Evolutionary conservation across 2,888 invertebrate genomes (phyloP), one percentile per base, ranked within the genome.

Genomic region (Amorpha juglandis): DNA sequence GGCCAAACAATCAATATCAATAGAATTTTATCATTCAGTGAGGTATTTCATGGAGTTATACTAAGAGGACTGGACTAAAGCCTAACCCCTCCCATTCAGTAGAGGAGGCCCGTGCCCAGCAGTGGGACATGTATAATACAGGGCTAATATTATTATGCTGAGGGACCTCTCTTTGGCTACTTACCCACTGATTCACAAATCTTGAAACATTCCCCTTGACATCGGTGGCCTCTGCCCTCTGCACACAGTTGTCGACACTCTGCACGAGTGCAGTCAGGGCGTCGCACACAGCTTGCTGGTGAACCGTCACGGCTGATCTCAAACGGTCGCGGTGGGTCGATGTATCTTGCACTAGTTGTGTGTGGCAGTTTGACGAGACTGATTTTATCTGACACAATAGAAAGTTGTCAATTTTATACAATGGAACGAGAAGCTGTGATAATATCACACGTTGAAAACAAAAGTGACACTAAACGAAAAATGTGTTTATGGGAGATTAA

Each of bases 181-280:
- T 80, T 19, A 89, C 90, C 90, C 90, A 89, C 45, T 83, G 77
- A 16, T 82, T 70, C 1, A 86, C 77, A 42, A 82, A 81, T 0
- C 53, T 68, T 0, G 70, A 74, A 0, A 89, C 76, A 0, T 78
- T 76, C 0, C 75, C 75, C 0, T 72, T 74, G 0, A 78, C 73
- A 6, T 80, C 77, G 0, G 71, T 68, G 0, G 16, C 71, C 0
- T 38, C 70, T 0, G 76, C 82, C 0, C 65, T 70, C 35, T 67
- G 68, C 63, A 77, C 70, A 2, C 77, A 67, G 0, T 66, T 67
- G 12, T 62, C 63, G 8, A 76, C 71, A 9, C 71, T 68, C 0
- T 47, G 42, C 63, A 74, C 58, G 55, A 80, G 70, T 11, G 52
- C 58, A 0, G 33, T 21, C 53, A 79, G 68, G 2, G 68, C 66